Conservation (phyloP, 2,888 invertebrate species). For the Nephrotoma guestfalica region DNA sequence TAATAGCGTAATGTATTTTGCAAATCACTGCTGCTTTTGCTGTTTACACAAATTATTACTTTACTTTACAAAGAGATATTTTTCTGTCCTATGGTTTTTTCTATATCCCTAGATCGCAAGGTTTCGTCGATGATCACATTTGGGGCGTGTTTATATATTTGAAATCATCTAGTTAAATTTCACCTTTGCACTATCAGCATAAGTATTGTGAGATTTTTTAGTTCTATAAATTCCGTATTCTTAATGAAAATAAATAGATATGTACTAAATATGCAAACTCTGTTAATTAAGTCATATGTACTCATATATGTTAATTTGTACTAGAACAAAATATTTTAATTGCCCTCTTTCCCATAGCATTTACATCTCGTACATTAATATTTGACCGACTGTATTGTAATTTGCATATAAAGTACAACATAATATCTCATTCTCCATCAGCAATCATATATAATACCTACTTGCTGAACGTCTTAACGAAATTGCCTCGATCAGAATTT, state of each 20-base stretch:
- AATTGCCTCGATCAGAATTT: neutral
- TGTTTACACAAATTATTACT: too few relatives aligned
- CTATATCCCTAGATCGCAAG: too few relatives aligned
- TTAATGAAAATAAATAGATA: neutral
- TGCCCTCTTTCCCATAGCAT: neutral
- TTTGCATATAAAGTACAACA: neutral
- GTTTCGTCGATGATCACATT: too few relatives aligned
- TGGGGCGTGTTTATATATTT: too few relatives aligned
- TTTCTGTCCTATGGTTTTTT: too few relatives aligned
- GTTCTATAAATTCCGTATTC: neutral
- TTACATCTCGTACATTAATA: neutral
- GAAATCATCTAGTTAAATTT: too few relatives aligned
- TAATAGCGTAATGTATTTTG: too few relatives aligned
- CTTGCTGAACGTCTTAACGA: neutral
- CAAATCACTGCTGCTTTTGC: too few relatives aligned
- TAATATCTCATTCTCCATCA: too few relatives aligned
- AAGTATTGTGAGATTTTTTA: neutral
- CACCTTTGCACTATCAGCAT: too few relatives aligned
- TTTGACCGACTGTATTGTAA: neutral
- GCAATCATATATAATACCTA: too few relatives aligned
- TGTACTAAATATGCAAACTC: neutral
- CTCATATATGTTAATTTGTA: neutral
- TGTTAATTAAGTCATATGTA: neutral
- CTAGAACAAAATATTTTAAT: neutral
- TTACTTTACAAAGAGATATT: too few relatives aligned